A percentile compares a stretch with the other conserved stretches of the same genome.
Evolutionary conservation across 2,797 vertebrate species (phyloP).

Genomic region (Sebastes oblongus): DNA sequence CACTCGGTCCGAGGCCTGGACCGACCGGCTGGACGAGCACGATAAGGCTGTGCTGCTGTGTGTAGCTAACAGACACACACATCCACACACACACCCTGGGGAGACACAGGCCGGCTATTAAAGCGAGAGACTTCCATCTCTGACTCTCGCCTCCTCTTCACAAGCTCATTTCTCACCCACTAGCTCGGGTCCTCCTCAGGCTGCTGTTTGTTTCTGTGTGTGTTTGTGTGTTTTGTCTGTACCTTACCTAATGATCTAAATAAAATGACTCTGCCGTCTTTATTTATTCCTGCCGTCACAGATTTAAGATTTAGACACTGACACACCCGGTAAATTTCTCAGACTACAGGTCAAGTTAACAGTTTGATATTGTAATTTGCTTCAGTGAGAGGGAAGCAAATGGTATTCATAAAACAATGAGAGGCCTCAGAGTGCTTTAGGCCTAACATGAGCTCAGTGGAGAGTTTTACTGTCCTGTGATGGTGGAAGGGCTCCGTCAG

Average conservation of each 20-base stretch:
- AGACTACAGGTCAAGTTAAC: constrained; percentile 1
- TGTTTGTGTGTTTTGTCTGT: background rate
- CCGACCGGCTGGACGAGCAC: background rate
- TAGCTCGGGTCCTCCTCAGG: constrained; percentile 30
- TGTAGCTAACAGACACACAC: constrained; percentile 5
- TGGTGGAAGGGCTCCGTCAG: background rate
- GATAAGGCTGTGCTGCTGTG: constrained; percentile 17
- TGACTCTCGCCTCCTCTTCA: constrained; percentile 44
- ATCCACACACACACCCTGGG: constrained; percentile 1
- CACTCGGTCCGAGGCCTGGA: background rate
- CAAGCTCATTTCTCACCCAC: constrained; percentile 55
- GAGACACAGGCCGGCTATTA: constrained; percentile 37
- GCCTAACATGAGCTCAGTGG: background rate
- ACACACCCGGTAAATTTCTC: background rate
- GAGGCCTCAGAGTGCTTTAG: background rate
- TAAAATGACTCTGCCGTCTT: constrained; percentile 22
- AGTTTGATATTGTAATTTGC: background rate
- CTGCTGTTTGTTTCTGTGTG: constrained; percentile 25
- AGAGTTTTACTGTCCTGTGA: background rate
- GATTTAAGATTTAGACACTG: background rate
- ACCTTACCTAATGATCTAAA: constrained; percentile 41
- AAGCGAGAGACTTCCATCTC: constrained; percentile 53
- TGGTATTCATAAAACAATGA: constrained; percentile 2
- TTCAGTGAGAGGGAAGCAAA: background rate
- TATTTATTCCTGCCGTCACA: constrained; percentile 17